phyloP scores from a whole-genome alignment of 64 coral and sea anemone species.

The Pocillopora damicornis region DNA sequence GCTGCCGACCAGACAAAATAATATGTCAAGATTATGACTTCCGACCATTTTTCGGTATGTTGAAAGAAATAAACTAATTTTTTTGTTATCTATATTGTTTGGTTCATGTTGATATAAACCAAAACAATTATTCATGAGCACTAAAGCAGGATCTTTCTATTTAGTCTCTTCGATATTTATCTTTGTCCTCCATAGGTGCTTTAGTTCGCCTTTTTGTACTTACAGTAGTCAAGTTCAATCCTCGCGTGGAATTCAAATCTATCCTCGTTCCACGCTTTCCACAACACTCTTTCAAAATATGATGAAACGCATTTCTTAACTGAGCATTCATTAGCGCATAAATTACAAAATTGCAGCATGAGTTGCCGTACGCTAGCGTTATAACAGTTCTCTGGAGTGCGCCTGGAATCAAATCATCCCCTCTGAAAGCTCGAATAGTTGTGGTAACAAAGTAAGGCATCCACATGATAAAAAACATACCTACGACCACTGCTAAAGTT shows the following conservation, averaged over 20 bases:
- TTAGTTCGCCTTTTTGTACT: not conserved
- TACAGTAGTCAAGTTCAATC: conserved; percentile 7
- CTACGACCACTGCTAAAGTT: conserved; percentile 74
- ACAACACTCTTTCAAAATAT: conserved; percentile 26
- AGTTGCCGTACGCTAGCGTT: conserved; percentile 74
- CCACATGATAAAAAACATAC: conserved; percentile 89
- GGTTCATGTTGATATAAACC: too few species aligned
- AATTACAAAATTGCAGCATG: conserved; percentile 85
- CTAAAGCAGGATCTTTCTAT: not conserved
- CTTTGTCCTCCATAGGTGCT: not conserved
- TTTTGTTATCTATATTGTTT: too few species aligned
- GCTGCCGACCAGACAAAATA: too few species aligned
- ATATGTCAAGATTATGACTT: too few species aligned
- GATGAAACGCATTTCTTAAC: conserved; percentile 57
- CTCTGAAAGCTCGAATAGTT: conserved; percentile 57
- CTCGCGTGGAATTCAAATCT: not conserved
- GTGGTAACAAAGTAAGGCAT: conserved; percentile 78
- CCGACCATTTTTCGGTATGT: too few species aligned
- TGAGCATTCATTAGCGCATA: conserved; percentile 81
- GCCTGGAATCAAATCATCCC: conserved; percentile 12
- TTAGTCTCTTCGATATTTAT: not conserved
- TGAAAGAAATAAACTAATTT: too few species aligned
- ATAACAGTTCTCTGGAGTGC: conserved; percentile 49
- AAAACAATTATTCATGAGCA: not conserved
- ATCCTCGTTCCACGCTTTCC: not conserved